A percentile compares a stretch with the other conserved stretches of the same genome.
Conservation (phyloP, 2,888 invertebrate species). For the Phragmatobia fuliginosa region DNA sequence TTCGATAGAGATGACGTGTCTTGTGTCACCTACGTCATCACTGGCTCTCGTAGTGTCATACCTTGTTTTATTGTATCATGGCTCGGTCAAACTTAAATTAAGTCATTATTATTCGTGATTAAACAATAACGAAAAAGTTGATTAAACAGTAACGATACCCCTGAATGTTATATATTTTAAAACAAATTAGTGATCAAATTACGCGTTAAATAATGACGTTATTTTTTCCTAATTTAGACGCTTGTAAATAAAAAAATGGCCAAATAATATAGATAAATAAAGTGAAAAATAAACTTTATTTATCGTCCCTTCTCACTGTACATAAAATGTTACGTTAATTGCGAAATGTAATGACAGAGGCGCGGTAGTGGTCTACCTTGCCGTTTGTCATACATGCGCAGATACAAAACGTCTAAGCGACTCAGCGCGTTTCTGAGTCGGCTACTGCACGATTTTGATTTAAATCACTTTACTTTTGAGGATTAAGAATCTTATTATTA, state of each 20-base stretch:
- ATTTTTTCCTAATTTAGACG: slow-evolving; percentile 12
- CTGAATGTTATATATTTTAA: not conserved
- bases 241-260: slow-evolving; percentile 41
- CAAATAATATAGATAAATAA: slow-evolving; percentile 35
- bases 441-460: slow-evolving; percentile 80
- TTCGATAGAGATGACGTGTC: no score
- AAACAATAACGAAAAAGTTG: not conserved
- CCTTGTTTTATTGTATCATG: no score
- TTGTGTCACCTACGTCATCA: no score
- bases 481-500: slow-evolving; percentile 7
- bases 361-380: slow-evolving; percentile 57
- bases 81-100: slow-evolving; percentile 12
- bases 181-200: not conserved
- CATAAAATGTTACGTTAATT: slow-evolving; percentile 8
- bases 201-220: not conserved
- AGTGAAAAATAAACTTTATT: slow-evolving; percentile 13
- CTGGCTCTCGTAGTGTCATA: no score
- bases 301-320: not conserved
- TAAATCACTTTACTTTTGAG: slow-evolving; percentile 9
- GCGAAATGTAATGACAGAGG: slow-evolving; percentile 48
- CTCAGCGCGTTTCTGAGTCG: slow-evolving; percentile 80
- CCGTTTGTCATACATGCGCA: slow-evolving; percentile 48
- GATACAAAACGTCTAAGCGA: slow-evolving; percentile 76
- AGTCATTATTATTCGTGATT: slow-evolving; percentile 3
- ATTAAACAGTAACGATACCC: not conserved